phyloP scores from a whole-genome alignment of 2,797 vertebrate genomes.

The Melopsittacus undulatus region DNA sequence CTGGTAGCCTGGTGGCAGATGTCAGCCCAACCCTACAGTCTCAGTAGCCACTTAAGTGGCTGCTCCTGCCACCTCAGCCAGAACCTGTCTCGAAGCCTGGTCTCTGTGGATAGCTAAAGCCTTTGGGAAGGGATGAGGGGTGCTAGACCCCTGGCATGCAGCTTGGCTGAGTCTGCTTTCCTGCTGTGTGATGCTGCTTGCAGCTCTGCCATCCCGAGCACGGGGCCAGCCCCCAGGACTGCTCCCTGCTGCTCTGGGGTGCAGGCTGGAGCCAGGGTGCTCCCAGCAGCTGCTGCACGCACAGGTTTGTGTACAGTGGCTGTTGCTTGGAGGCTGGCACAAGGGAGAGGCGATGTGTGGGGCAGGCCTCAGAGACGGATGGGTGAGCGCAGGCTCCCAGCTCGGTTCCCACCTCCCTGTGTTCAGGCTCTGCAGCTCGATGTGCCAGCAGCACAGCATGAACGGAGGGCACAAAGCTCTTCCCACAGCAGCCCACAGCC shows the following conservation, averaged over 20 bases:
- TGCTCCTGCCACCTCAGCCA: rapidly evolving
- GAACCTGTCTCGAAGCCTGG: neutral
- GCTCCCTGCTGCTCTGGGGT: neutral
- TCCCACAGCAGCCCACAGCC: neutral
- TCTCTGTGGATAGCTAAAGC: neutral
- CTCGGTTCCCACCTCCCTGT: rapidly evolving
- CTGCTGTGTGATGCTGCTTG: rapidly evolving
- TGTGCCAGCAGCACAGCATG: rapidly evolving
- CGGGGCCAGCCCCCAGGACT: neutral
- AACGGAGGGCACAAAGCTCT: neutral
- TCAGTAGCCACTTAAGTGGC: rapidly evolving
- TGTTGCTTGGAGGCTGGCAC: rapidly evolving
- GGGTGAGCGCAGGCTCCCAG: neutral
- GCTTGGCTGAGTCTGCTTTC: neutral
- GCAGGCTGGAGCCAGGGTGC: neutral
- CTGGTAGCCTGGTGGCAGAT: neutral
- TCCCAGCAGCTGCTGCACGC: neutral
- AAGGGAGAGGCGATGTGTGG: neutral
- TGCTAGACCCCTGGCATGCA: rapidly evolving
- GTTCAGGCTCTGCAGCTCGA: neutral
- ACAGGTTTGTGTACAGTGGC: neutral
- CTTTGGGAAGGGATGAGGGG: neutral
- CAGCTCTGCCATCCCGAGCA: neutral
- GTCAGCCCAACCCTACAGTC: rapidly evolving
- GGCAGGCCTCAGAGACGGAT: rapidly evolving